Percentiles rank a stretch among this genome's conserved stretches.
These are phyloP conservation scores for Idaea straminata DNA, from an alignment of 2,888 invertebrate species.

Conservation along the genomic window DNA sequence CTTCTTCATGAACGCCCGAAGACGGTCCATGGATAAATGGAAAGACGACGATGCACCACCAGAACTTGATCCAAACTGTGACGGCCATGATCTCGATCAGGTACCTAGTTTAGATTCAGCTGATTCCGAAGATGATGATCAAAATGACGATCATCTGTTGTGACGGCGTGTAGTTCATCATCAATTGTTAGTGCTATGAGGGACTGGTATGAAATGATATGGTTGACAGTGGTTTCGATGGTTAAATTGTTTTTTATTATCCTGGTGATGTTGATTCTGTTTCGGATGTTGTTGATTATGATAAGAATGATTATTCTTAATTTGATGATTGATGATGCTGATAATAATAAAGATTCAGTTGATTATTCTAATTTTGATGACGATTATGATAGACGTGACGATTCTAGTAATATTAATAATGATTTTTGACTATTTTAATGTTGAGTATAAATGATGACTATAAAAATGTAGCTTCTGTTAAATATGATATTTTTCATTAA, in stretches of 20 bases:
- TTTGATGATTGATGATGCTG: not conserved
- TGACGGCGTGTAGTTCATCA: conserved; percentile 72
- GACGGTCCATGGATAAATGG: conserved; percentile 99
- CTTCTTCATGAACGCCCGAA: conserved; percentile 99
- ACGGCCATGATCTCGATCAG: conserved; percentile 74
- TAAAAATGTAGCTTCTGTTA: not conserved
- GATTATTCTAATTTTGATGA: not conserved
- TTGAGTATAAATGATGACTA: not conserved
- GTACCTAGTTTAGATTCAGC: conserved; percentile 68
- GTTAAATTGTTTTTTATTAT: conserved; percentile 13
- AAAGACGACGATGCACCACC: conserved; percentile 92
- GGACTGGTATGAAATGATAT: conserved; percentile 36
- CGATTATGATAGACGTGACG: conserved; percentile 4
- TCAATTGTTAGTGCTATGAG: conserved; percentile 74
- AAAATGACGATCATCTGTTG: conserved; percentile 75
- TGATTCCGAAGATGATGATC: conserved; percentile 72
- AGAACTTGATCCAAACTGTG: conserved; percentile 75
- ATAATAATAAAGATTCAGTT: not conserved
- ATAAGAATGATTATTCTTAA: not conserved
- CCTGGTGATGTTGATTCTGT: conserved; percentile 8
- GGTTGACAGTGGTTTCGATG: conserved; percentile 16
- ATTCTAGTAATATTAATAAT: no score
- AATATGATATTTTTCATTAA: no score
- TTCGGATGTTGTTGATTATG: not conserved
- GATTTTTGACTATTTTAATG: no score